Evolutionary conservation across 2,113 vertebrate species (phyloP).

Genomic region (Apeltes quadracus): DNA sequence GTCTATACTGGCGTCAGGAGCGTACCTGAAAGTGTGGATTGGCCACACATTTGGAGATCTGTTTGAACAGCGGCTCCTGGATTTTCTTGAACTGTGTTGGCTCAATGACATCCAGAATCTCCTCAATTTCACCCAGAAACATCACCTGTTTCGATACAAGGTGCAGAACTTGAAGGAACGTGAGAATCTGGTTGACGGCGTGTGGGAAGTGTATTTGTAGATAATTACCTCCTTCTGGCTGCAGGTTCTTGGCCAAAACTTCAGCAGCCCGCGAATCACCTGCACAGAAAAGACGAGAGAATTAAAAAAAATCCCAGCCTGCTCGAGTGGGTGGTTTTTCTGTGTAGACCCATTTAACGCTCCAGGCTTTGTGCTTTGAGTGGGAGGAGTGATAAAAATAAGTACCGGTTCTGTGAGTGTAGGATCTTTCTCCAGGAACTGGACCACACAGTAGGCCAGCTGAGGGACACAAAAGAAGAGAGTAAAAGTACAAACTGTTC

Average conservation of each 20-base stretch:
- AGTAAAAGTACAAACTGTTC: conserved; percentile 2
- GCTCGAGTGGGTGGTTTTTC: conserved; percentile 45
- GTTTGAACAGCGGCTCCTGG: conserved; percentile 96
- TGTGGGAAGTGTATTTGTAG: background rate
- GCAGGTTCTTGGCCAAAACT: conserved; percentile 98
- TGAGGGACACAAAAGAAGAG: conserved; percentile 72
- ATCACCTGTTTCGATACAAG: conserved; percentile 86
- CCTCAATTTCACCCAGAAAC: conserved; percentile 98
- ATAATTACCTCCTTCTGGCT: conserved; percentile 95
- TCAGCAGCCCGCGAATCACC: conserved; percentile 95
- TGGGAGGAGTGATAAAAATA: conserved; percentile 34
- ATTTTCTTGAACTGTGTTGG: conserved; percentile 98
- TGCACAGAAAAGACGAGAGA: conserved; percentile 60
- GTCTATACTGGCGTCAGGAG: background rate
- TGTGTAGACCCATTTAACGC: conserved; percentile 48
- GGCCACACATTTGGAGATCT: conserved; percentile 95
- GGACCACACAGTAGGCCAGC: conserved; percentile 98
- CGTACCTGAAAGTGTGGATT: conserved; percentile 97
- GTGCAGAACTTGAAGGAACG: background rate
- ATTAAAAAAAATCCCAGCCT: background rate
- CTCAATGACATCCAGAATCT: conserved; percentile 98
- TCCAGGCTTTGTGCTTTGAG: conserved; percentile 36
- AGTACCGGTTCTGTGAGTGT: conserved; percentile 95
- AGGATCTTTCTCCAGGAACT: conserved; percentile 98
- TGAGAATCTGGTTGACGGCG: background rate